Evolutionary conservation across 2,888 invertebrate species (phyloP).

Genomic region (Heliothis peltigera): DNA sequence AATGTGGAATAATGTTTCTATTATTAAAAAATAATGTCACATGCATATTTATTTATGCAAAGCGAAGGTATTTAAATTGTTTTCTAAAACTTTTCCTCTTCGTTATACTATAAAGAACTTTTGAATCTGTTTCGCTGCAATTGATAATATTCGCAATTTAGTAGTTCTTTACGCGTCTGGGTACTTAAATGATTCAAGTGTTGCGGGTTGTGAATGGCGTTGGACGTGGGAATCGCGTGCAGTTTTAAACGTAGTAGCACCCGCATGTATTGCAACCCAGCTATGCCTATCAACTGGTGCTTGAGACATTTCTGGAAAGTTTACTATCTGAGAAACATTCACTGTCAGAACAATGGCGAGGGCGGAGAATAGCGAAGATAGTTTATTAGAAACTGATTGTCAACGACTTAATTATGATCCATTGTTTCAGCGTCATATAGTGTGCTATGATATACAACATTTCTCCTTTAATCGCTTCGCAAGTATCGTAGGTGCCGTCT

Average conservation of each 20-base stretch:
- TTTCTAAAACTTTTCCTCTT: constrained; percentile 19
- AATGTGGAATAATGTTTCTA: constrained; percentile 6
- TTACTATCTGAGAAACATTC: constrained; percentile 77
- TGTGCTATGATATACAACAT: constrained; percentile 13
- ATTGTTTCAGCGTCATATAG: constrained; percentile 32
- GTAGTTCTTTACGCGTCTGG: constrained; percentile 58
- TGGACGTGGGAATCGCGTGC: constrained; percentile 75
- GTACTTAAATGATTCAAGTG: constrained; percentile 47
- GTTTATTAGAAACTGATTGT: constrained; percentile 63
- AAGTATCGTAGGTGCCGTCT: constrained; percentile 1
- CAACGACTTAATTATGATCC: constrained; percentile 45
- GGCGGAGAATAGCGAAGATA: constrained; percentile 60
- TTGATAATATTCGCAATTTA: constrained; percentile 20
- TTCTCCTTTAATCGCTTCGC: constrained; percentile 2
- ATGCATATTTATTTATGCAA: constrained; percentile 47
- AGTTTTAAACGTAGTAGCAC: constrained; percentile 58
- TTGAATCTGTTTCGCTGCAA: neutral
- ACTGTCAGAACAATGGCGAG: constrained; percentile 75
- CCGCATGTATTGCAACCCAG: constrained; percentile 63
- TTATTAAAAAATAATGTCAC: constrained; percentile 29
- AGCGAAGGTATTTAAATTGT: constrained; percentile 32
- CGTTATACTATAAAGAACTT: neutral
- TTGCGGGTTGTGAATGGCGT: constrained; percentile 62
- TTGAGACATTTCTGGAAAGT: constrained; percentile 76
- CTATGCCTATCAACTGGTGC: constrained; percentile 50